A percentile compares a stretch with the other conserved stretches of the same genome.
These are phyloP conservation scores for Ptycholaimellus sp. DNA, from an alignment of 2,888 invertebrate species.

Conservation along the genomic window DNA sequence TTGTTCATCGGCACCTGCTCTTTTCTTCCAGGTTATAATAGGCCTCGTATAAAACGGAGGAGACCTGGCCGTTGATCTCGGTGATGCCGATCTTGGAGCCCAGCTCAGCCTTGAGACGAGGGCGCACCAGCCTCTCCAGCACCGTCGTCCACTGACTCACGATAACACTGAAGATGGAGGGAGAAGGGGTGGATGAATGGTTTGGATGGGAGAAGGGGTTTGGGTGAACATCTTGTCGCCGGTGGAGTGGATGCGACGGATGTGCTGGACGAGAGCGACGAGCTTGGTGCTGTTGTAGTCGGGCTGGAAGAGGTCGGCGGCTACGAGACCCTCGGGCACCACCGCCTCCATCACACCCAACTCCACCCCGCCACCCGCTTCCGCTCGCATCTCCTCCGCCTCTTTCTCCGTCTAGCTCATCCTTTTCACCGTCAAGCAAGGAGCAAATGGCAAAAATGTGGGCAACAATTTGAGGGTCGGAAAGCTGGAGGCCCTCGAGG, in stretches of 20 bases:
- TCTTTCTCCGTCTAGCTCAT: constrained; percentile 3
- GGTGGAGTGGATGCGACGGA: too few species aligned
- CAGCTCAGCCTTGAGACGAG: constrained; percentile 32
- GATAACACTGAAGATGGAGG: constrained; percentile 35
- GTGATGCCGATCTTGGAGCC: too few species aligned
- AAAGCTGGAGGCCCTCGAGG: constrained; percentile 26
- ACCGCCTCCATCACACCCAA: constrained; percentile 6
- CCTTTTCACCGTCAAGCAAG: constrained; percentile 5
- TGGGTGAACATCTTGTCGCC: too few species aligned
- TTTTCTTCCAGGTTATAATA: too few species aligned
- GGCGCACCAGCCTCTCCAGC: constrained; percentile 44
- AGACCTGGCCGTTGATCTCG: constrained; percentile 49
- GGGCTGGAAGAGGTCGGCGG: constrained; percentile 11
- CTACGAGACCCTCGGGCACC: constrained; percentile 7
- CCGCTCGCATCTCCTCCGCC: not conserved
- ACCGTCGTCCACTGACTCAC: constrained; percentile 81
- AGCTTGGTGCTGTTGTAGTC: constrained; percentile 9
- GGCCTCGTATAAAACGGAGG: too few species aligned
- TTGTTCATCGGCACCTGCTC: too few species aligned
- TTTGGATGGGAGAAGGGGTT: too few species aligned
- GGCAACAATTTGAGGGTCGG: not conserved
- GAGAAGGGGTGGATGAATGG: too few species aligned
- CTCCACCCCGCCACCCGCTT: not conserved
- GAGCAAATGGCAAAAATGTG: not conserved
- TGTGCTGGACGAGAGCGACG: constrained; percentile 8